phyloP scores from a whole-genome alignment of 1,140 invertebrate genomes.

The Drosophila pseudoananassae region DNA sequence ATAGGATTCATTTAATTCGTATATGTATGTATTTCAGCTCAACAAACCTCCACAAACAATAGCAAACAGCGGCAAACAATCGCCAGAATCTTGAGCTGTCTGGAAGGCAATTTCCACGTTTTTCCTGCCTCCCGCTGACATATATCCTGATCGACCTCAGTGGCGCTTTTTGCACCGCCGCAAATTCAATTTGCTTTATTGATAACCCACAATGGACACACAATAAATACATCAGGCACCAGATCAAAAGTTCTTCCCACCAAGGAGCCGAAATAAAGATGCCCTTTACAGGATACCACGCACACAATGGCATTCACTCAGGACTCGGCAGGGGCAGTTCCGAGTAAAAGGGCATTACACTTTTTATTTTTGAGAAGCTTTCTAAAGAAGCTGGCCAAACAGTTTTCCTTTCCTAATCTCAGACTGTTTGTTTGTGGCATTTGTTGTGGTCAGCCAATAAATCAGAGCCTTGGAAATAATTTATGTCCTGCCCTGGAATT shows the following conservation, averaged over 20 bases:
- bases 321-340: not conserved
- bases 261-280: constrained; percentile 3
- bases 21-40: constrained; percentile 46
- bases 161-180: constrained; percentile 72
- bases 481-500: constrained; percentile 67
- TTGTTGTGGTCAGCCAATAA: constrained; percentile 62
- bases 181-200: constrained; percentile 80
- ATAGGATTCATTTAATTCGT: constrained; percentile 66
- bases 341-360: not conserved
- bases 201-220: constrained; percentile 70
- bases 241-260: not conserved
- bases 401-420: constrained; percentile 22
- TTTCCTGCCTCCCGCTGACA: constrained; percentile 40
- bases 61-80: constrained; percentile 51
- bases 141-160: constrained; percentile 77
- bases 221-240: constrained; percentile 42
- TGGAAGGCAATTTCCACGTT: constrained; percentile 17
- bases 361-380: not conserved
- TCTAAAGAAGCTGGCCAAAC: constrained; percentile 14
- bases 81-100: constrained; percentile 5
- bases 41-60: constrained; percentile 49
- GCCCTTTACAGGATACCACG: not conserved
- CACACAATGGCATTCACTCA: not conserved
- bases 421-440: constrained; percentile 34
- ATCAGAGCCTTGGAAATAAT: constrained; percentile 61